Percentiles rank a stretch among this genome's conserved stretches.
Evolutionary conservation across 2,888 invertebrate species (phyloP).

Genomic region (Lissonota sp.): DNA sequence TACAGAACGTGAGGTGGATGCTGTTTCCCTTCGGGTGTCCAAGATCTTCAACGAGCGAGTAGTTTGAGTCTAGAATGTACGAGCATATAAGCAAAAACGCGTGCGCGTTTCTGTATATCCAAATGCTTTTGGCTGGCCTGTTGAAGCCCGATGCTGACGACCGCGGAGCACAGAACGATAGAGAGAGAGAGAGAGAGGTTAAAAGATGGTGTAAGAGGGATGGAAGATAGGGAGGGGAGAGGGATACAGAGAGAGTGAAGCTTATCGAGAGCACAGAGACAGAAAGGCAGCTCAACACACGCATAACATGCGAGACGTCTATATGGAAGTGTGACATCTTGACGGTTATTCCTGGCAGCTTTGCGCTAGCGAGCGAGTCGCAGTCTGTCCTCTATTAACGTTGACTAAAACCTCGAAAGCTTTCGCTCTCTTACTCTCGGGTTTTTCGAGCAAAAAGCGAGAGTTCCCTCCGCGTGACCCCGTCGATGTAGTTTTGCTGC

Average conservation of each 20-base stretch:
- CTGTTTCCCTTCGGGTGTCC: no score
- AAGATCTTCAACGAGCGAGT: no score
- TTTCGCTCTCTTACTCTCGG: constrained; percentile 23
- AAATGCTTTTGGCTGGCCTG: constrained; percentile 12
- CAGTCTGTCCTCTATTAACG: constrained; percentile 77
- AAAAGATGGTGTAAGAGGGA: no score
- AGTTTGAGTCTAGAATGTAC: constrained; percentile 17
- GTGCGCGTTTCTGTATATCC: neutral
- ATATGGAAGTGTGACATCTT: constrained; percentile 83
- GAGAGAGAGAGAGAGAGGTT: neutral
- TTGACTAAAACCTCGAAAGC: constrained; percentile 69
- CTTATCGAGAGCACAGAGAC: constrained; percentile 69
- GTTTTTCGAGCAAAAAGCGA: constrained; percentile 29
- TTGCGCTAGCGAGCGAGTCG: constrained; percentile 32
- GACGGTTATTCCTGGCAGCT: constrained; percentile 82
- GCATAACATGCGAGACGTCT: constrained; percentile 74
- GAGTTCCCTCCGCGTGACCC: constrained; percentile 32
- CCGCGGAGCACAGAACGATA: neutral
- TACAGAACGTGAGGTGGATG: no score
- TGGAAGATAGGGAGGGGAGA: neutral
- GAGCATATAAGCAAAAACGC: constrained; percentile 24
- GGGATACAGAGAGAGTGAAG: constrained; percentile 39
- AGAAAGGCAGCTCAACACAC: constrained; percentile 59
- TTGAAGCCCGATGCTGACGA: constrained; percentile 18
- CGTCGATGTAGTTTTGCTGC: constrained; percentile 48